phyloP scores from a whole-genome alignment of 1,140 invertebrate genomes.

The Sipha flava region DNA sequence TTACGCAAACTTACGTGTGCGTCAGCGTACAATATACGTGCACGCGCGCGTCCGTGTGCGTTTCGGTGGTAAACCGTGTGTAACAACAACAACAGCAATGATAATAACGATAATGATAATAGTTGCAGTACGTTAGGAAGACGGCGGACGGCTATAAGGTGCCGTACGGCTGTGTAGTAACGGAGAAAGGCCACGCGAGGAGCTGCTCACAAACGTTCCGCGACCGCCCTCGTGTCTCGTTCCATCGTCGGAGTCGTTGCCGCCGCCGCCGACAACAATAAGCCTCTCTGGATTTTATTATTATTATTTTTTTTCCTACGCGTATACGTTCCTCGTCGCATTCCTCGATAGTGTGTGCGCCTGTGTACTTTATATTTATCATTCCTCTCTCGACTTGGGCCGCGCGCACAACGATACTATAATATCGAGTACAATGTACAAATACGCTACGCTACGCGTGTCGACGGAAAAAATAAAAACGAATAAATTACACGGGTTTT shows the following conservation, averaged over 20 bases:
- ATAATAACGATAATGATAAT: neutral
- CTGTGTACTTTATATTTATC: neutral
- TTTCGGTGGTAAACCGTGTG: neutral
- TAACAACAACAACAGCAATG: neutral
- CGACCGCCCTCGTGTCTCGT: slow-evolving; percentile 5
- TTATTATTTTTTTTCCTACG: neutral
- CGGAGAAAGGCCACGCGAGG: neutral
- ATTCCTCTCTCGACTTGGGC: neutral
- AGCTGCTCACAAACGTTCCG: neutral
- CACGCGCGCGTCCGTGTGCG: neutral
- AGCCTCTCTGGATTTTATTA: slow-evolving; percentile 19
- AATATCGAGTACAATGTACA: too few species aligned
- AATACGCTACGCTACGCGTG: too few species aligned
- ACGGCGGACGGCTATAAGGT: neutral
- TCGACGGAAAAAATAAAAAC: too few species aligned
- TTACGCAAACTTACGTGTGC: neutral
- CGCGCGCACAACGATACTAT: too few species aligned
- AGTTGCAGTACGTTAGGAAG: neutral
- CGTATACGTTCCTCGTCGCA: neutral
- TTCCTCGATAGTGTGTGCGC: neutral
- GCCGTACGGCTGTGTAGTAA: too few species aligned
- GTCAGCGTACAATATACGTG: too few species aligned
- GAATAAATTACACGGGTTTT: too few species aligned
- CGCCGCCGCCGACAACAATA: slow-evolving; percentile 16
- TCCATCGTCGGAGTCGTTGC: neutral